phyloP scores from a whole-genome alignment of 2,797 vertebrate species.

The Thalassophryne amazonica region DNA sequence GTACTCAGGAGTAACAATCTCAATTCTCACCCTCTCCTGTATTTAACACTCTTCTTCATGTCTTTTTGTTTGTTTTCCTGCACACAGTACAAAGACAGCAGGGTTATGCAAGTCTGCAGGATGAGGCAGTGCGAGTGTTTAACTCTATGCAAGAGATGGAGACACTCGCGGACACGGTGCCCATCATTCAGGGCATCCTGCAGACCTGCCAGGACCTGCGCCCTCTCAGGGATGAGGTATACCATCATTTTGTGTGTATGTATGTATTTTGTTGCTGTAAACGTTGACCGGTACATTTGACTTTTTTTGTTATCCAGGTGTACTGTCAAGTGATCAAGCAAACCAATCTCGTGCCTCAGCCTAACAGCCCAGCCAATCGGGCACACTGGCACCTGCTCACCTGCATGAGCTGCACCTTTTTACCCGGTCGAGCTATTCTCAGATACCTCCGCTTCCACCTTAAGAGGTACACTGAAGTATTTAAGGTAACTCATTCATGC shows the following conservation, averaged over 20 bases:
- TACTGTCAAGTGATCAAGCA: constrained; percentile 96
- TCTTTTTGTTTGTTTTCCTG: background rate
- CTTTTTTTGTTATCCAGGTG: constrained; percentile 59
- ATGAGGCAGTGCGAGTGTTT: constrained; percentile 92
- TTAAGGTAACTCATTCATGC: background rate
- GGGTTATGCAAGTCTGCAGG: constrained; percentile 91
- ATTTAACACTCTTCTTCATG: background rate
- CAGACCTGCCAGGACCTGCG: constrained; percentile 94
- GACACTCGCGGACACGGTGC: constrained; percentile 88
- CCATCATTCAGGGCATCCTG: constrained; percentile 92
- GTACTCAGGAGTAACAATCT: too few species aligned
- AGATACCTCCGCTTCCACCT: constrained; percentile 94
- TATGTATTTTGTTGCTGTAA: background rate
- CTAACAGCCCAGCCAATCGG: constrained; percentile 85
- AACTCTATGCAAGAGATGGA: constrained; percentile 95
- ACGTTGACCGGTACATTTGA: background rate
- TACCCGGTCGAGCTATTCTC: constrained; percentile 88
- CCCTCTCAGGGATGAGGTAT: constrained; percentile 86
- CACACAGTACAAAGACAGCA: constrained; percentile 85
- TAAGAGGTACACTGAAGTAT: constrained; percentile 76
- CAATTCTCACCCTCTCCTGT: too few species aligned
- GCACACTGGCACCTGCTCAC: constrained; percentile 93
- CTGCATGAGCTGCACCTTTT: constrained; percentile 93
- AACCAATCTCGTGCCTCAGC: constrained; percentile 91
- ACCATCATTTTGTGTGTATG: background rate